Percentiles rank a stretch among this genome's conserved stretches.
These are phyloP conservation scores for Tipula vernalis DNA, from an alignment of 2,888 invertebrate species.

Conservation along the genomic window DNA sequence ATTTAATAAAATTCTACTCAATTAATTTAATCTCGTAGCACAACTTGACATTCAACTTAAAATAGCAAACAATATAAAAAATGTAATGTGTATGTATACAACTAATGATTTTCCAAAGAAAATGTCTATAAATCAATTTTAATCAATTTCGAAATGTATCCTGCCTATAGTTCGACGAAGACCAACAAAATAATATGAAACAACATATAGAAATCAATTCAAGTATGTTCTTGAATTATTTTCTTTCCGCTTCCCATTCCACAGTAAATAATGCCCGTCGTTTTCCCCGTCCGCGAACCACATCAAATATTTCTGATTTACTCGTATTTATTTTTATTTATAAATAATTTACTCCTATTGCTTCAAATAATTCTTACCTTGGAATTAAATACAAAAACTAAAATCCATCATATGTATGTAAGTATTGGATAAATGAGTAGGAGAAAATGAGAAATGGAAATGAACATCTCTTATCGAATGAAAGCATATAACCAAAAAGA, in stretches of 20 bases:
- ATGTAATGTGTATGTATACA: neutral
- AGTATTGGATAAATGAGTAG: neutral
- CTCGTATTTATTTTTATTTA: no score
- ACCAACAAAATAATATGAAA: neutral
- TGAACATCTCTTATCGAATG: neutral
- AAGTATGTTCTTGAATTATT: neutral
- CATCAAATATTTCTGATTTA: no score
- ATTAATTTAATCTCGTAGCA: no score
- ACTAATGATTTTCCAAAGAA: neutral
- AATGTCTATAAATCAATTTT: neutral
- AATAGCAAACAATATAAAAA: no score
- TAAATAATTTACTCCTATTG: neutral
- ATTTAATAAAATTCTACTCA: no score
- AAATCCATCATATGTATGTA: no score
- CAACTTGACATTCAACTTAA: no score
- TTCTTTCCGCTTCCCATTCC: neutral
- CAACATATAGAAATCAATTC: neutral
- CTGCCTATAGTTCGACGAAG: neutral
- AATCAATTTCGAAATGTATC: neutral
- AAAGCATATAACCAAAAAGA: neutral
- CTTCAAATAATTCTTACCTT: neutral
- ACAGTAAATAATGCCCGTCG: neutral
- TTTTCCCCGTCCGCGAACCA: no score
- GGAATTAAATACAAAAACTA: neutral
- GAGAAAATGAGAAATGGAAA: neutral